Evolutionary conservation across 1,140 invertebrate genomes (phyloP).

Genomic region (Ganaspis sp.): DNA sequence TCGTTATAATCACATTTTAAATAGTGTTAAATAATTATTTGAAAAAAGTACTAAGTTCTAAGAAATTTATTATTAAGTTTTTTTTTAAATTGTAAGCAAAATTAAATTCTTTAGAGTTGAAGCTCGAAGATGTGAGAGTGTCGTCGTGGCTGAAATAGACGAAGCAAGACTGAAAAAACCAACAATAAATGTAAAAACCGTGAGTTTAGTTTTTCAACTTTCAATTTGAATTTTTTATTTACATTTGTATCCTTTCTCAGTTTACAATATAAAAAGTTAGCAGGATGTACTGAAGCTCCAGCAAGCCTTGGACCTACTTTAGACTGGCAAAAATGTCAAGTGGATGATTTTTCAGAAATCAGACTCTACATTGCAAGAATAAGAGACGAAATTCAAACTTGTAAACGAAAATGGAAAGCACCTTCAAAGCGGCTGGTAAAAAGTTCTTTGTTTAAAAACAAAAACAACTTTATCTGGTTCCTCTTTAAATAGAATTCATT

Average conservation of each 20-base stretch:
- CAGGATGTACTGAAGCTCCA: constrained; percentile 74
- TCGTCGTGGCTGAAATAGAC: constrained; percentile 77
- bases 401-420: constrained; percentile 48
- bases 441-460: neutral
- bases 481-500: no score
- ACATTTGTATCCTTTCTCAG: neutral
- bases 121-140: constrained; percentile 75
- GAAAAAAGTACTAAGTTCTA: no score
- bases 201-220: constrained; percentile 56
- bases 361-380: constrained; percentile 71
- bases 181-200: constrained; percentile 64
- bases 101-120: constrained; percentile 78
- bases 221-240: constrained; percentile 19
- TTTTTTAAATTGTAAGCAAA: no score
- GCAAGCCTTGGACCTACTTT: constrained; percentile 67
- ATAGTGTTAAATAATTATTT: no score
- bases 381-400: constrained; percentile 58
- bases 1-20: constrained; percentile 34
- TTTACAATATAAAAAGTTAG: constrained; percentile 57
- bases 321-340: constrained; percentile 77
- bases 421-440: constrained; percentile 57
- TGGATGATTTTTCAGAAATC: constrained; percentile 76
- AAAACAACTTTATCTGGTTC: no score
- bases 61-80: no score
- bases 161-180: constrained; percentile 66